A percentile compares a stretch with the other conserved stretches of the same genome.
Evolutionary conservation across 2,113 vertebrate genomes (phyloP).

Genomic region (Corynorhinus townsendii): DNA sequence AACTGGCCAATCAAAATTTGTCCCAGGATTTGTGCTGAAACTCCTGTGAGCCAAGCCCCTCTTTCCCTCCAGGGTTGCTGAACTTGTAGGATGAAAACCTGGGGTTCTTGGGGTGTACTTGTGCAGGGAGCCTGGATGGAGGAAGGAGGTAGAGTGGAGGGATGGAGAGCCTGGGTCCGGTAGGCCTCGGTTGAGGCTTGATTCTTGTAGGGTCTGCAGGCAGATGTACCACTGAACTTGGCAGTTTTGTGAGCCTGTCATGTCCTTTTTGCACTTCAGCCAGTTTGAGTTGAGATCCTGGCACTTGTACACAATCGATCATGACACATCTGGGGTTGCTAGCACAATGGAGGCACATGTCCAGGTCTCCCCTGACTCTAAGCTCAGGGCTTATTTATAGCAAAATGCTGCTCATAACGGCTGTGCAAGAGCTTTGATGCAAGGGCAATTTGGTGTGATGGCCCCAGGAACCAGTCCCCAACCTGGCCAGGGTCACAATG

Average conservation of each 20-base stretch:
- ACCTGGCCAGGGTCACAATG: background rate
- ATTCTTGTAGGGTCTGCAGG: background rate
- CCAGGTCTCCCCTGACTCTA: background rate
- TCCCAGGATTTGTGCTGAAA: background rate
- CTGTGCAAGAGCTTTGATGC: background rate
- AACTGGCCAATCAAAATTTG: background rate
- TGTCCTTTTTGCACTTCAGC: background rate
- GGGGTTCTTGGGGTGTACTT: background rate
- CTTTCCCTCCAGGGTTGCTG: background rate
- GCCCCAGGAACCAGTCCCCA: background rate
- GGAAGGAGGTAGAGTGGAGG: background rate
- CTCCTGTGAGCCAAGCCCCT: background rate
- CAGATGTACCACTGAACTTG: accelerated
- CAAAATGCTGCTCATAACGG: background rate
- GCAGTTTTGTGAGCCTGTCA: background rate
- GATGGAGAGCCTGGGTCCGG: background rate
- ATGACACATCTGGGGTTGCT: background rate
- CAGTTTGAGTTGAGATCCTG: background rate
- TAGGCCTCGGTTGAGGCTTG: accelerated
- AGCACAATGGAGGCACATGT: background rate
- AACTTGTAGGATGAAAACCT: background rate
- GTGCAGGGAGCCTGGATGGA: background rate
- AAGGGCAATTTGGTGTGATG: background rate
- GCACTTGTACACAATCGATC: background rate
- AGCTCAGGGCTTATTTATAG: background rate